Base-by-base conservation (phyloP, 2,113 vertebrate species). In the Peromyscus leucopus region DNA sequence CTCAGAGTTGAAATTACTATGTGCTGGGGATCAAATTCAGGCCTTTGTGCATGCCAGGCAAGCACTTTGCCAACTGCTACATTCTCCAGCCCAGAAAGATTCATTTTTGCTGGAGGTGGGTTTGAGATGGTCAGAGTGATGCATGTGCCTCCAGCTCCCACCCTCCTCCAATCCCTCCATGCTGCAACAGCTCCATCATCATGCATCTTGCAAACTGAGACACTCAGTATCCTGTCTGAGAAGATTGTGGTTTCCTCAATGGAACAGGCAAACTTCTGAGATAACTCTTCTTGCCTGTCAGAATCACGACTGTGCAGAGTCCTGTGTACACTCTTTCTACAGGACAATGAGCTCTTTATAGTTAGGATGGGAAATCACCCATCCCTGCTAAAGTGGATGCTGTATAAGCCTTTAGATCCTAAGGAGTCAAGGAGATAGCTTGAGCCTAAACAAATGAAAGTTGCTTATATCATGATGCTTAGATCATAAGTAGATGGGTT, bases 111-210 rank as follows among this genome's bases (percentile, higher is more conserved):
- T 92, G 31, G 13, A 48, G 42, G 26, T 11, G 17, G 42, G 36
- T n/a, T 22, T 39, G 15, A 65, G 46, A 4, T 1, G 17, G 42
- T 22, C n/a, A 61, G 71, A 17, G 4, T 51, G 13, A 2, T 31
- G 13, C 59, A 5, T 24, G 24, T 1, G 2, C 6, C 22, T 11
- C 5, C 55, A 78, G 0, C 16, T 55, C 6, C 26, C 9, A 4
- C 31, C 17, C 5, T 21, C 6, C 1, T 31, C 33, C 48, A 1
- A 0, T 0, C 7, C 7, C 15, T 19, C 21, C 0, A 3, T 15
- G 13, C 3, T 4, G 22, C 22, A 82, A 22, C 36, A n/a, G 7
- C 22, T 59, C 11, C 0, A 2, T 36, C 24, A 8, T 22, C 28
- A 7, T 2, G 0, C 19, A 9, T 31, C 2, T 48, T 74, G 9